phyloP scores from a whole-genome alignment of 1,140 invertebrate species.

The Megalonaias nervosa region DNA sequence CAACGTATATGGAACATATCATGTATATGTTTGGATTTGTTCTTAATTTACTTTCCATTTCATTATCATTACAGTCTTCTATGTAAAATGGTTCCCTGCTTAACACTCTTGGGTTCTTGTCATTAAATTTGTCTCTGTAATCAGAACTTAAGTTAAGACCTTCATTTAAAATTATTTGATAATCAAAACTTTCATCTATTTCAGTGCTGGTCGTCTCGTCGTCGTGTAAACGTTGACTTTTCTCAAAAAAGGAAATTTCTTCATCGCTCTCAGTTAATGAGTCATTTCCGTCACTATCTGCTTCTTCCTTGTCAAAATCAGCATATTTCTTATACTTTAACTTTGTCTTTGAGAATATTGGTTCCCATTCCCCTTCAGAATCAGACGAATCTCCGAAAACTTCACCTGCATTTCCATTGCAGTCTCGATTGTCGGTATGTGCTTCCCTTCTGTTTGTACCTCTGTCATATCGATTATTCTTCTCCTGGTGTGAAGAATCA shows the following conservation, averaged over 20 bases:
- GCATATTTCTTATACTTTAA: too few relatives aligned
- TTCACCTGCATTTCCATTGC: too few relatives aligned
- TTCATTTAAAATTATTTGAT: conserved; percentile 5
- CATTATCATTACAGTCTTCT: conserved; percentile 4
- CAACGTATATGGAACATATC: conserved; percentile 43
- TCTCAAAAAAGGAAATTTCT: conserved; percentile 21
- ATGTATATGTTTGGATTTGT: conserved; percentile 40
- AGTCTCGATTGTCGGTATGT: too few relatives aligned
- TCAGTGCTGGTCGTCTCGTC: neutral
- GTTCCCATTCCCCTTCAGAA: too few relatives aligned
- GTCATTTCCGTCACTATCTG: neutral
- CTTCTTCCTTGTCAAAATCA: neutral
- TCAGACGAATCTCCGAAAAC: too few relatives aligned
- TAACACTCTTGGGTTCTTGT: neutral
- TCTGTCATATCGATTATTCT: too few relatives aligned
- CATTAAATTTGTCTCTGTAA: conserved; percentile 13
- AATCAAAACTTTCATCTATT: neutral
- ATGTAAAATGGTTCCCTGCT: conserved; percentile 12
- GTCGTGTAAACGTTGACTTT: conserved; percentile 18
- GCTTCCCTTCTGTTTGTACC: too few relatives aligned
- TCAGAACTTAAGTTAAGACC: conserved; percentile 12
- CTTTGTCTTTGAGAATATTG: too few relatives aligned
- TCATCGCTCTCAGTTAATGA: neutral
- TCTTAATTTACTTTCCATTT: conserved; percentile 9
- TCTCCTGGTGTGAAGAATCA: too few relatives aligned